These are phyloP conservation scores for Syrrhaptes paradoxus DNA, from an alignment of 2,113 vertebrate genomes.

Conservation along the genomic window DNA sequence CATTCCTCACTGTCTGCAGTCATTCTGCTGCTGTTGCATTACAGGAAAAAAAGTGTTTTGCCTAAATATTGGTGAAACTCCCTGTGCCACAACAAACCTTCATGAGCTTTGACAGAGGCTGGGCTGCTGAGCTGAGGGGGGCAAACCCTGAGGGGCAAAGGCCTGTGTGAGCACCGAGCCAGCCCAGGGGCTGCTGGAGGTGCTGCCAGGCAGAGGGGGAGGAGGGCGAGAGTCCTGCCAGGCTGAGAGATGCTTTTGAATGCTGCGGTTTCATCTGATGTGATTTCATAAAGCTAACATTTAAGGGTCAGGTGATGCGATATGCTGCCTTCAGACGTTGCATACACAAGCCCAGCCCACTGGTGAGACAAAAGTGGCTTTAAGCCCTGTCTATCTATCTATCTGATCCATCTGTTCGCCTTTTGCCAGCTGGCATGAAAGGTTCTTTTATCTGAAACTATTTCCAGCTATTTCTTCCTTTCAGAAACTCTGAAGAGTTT, in stretches of 20 bases:
- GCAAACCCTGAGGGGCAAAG: neutral
- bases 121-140: neutral
- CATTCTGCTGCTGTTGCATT: neutral
- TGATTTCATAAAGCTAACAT: constrained; percentile 25
- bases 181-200: neutral
- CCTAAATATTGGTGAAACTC: neutral
- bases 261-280: neutral
- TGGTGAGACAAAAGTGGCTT: constrained; percentile 49
- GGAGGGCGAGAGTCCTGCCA: neutral
- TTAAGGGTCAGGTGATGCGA: constrained; percentile 23
- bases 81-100: neutral
- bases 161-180: neutral
- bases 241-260: neutral
- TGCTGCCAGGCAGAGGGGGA: neutral
- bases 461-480: constrained; percentile 44
- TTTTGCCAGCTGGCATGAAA: constrained; percentile 28
- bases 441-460: constrained; percentile 30
- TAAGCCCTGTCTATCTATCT: constrained; percentile 11
- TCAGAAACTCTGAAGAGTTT: neutral
- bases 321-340: constrained; percentile 9
- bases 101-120: neutral
- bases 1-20: neutral
- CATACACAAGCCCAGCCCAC: neutral
- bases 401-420: constrained; percentile 29
- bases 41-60: neutral